Percentiles rank a stretch among this genome's conserved stretches.
Evolutionary conservation across 2,113 vertebrate species (phyloP).

Genomic region (Hemiprocne comata): DNA sequence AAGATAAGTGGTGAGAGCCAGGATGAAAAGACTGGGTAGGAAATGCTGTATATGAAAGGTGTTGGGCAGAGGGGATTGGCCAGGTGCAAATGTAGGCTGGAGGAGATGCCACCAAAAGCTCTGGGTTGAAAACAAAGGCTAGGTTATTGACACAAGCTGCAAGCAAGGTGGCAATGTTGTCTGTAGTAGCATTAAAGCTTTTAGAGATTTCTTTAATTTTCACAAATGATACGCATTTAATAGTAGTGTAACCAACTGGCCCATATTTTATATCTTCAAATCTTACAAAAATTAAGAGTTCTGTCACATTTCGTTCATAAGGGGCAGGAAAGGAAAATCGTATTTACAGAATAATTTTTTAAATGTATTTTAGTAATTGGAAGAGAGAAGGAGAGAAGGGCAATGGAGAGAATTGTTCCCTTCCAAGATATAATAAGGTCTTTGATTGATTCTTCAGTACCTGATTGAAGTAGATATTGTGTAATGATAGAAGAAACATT

Average conservation of each 20-base stretch:
- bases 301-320: background rate
- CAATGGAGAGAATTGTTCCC: background rate
- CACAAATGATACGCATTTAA: rapidly evolving
- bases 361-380: background rate
- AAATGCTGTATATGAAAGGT: background rate
- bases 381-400: background rate
- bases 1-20: background rate
- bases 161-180: background rate
- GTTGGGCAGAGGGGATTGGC: background rate
- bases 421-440: background rate
- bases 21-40: background rate
- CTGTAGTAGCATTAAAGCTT: background rate
- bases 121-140: background rate
- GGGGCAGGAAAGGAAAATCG: background rate
- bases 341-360: background rate
- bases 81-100: too few relatives aligned
- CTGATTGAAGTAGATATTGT: background rate
- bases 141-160: background rate
- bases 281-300: background rate
- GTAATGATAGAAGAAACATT: rapidly evolving
- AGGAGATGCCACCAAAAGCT: background rate
- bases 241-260: background rate
- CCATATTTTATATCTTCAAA: background rate
- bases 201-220: background rate
- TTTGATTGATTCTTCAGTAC: background rate